phyloP scores from a whole-genome alignment of 2,113 vertebrate species.

The Poeciliopsis occidentalis region DNA sequence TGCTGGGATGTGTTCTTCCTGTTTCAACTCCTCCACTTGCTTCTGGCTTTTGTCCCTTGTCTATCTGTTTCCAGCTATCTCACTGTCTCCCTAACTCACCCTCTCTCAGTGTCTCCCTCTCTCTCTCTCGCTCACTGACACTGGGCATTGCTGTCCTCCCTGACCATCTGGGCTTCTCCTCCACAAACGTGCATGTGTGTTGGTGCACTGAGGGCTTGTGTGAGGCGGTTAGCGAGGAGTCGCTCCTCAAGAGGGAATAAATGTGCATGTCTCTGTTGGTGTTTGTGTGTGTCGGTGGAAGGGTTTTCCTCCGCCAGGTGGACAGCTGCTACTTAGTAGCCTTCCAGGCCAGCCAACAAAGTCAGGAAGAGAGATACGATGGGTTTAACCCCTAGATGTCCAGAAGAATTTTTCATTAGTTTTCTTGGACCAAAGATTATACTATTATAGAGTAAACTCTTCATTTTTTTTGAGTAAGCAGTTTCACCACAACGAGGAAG shows the following conservation, averaged over 20 bases:
- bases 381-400: slow-evolving; percentile 66
- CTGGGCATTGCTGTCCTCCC: slow-evolving; percentile 72
- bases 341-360: slow-evolving; percentile 71
- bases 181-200: slow-evolving; percentile 31
- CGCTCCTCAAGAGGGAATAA: slow-evolving; percentile 63
- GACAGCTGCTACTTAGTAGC: slow-evolving; percentile 81
- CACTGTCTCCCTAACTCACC: slow-evolving; percentile 32
- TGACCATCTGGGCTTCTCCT: slow-evolving; percentile 76
- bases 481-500: background rate
- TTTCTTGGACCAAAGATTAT: background rate
- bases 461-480: background rate
- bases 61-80: slow-evolving; percentile 42
- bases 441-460: background rate
- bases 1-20: slow-evolving; percentile 65
- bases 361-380: slow-evolving; percentile 61
- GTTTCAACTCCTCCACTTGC: slow-evolving; percentile 58
- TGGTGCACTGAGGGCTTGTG: slow-evolving; percentile 18
- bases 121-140: slow-evolving; percentile 57
- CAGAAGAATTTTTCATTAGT: slow-evolving; percentile 17
- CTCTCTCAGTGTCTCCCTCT: slow-evolving; percentile 32
- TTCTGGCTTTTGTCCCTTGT: slow-evolving; percentile 51
- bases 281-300: slow-evolving; percentile 51
- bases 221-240: slow-evolving; percentile 48
- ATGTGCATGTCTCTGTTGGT: slow-evolving; percentile 45
- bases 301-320: slow-evolving; percentile 78